Base-by-base conservation (phyloP, 2,888 invertebrate species). In the Rhimphoctona megacephalus region DNA sequence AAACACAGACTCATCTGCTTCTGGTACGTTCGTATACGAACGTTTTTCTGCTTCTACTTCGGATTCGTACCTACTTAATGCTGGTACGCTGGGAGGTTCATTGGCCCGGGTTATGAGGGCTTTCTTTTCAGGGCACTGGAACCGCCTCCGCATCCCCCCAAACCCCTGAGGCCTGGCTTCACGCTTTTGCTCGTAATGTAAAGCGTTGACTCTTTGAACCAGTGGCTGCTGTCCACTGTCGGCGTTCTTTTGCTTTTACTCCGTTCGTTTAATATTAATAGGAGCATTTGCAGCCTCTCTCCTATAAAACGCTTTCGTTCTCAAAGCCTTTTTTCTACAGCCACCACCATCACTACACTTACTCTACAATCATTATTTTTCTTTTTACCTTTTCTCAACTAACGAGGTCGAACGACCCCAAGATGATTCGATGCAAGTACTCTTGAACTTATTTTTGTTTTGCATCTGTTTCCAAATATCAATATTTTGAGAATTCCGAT, bases 251-350 rank as follows among this genome's bases (percentile, higher is more conserved):
- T 67, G 66, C 57, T 85, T 73, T 77, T 81, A 73, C 73, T 46
- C 66, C 57, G 77, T 57, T 88, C 89, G 89, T 91, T 92, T 90
- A 92, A 92, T 92, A 92, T 92, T 92, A 92, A 92, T 92, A 90
- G 89, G 87, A 87, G 89, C 90, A 92, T 92, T 92, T 91, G 90
- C 90, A 87, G 72, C 81, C 69, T 87, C 76, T 78, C 39, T 43
- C 39, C 30, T 54, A 11, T 74, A 73, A 52, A 66, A 76, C 70
- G 64, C 83, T 85, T 77, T 80, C 83, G 52, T 76, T 66, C 77
- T 46, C 77, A 49, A 81, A 72, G 66, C 57, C 76, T 72, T 70
- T 83, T 57, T 66, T 52, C 36, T 76, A 36, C 70, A 22, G 46
- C 80, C 72, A 64, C 17, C 72, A 49, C 49, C 52, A 4, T 61